Percentiles rank a stretch among this genome's conserved stretches.
These are phyloP conservation scores for Melieria omissa DNA, from an alignment of 2,888 invertebrate genomes.

Conservation along the genomic window DNA sequence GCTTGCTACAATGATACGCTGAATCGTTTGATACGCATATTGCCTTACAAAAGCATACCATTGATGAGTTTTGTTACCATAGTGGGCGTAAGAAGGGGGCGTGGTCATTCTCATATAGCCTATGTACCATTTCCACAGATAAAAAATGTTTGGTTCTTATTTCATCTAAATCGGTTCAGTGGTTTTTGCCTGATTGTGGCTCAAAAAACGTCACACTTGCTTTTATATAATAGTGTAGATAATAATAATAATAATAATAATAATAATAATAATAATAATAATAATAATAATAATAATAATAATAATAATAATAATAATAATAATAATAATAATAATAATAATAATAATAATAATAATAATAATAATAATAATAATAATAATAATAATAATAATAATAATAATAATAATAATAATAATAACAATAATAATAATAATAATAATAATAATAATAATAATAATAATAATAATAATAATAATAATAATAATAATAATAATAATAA, in stretches of 20 bases:
- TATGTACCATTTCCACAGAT: too few relatives aligned
- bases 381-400: slow-evolving; percentile 4
- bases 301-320: slow-evolving; percentile 4
- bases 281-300: slow-evolving; percentile 4
- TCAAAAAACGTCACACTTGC: too few relatives aligned
- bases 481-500: slow-evolving; percentile 4
- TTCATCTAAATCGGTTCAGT: too few relatives aligned
- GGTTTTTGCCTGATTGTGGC: too few relatives aligned
- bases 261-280: slow-evolving; percentile 4
- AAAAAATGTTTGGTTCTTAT: too few relatives aligned
- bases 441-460: slow-evolving; percentile 4
- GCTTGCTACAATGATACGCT: too few relatives aligned
- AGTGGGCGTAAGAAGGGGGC: too few relatives aligned
- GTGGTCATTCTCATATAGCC: too few relatives aligned
- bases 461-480: slow-evolving; percentile 4
- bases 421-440: slow-evolving; percentile 4
- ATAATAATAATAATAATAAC: slow-evolving; percentile 2
- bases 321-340: slow-evolving; percentile 4
- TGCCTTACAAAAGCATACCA: too few relatives aligned
- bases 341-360: slow-evolving; percentile 4
- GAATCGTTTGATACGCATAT: too few relatives aligned
- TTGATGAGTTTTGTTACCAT: too few relatives aligned
- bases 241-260: slow-evolving; percentile 4
- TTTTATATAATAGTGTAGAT: too few relatives aligned
- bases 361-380: slow-evolving; percentile 4